These are phyloP conservation scores for Zygothrica quintamaculata DNA, from an alignment of 2,888 invertebrate genomes.

Conservation along the genomic window DNA sequence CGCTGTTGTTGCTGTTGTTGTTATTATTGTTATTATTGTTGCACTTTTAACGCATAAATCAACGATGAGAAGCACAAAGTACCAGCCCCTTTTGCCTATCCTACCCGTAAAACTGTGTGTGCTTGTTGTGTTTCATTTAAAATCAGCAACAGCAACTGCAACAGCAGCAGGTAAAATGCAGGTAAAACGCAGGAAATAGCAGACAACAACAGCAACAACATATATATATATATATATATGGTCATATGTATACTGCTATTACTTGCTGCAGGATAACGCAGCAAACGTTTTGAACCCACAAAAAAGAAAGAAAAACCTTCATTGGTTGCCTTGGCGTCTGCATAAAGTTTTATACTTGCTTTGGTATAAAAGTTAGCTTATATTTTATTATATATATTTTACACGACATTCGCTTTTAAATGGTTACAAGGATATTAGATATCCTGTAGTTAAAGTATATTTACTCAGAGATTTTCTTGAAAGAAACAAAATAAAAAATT, in stretches of 20 bases:
- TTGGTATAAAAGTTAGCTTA: conserved; percentile 57
- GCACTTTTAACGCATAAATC: conserved; percentile 70
- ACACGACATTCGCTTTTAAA: conserved; percentile 58
- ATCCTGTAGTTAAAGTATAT: too few relatives aligned
- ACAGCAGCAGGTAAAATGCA: conserved; percentile 39
- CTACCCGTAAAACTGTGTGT: too few relatives aligned
- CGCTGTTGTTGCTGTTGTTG: too few relatives aligned
- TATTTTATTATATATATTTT: conserved; percentile 65
- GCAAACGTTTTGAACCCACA: conserved; percentile 26
- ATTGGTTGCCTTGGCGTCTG: conserved; percentile 12
- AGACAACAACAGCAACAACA: too few relatives aligned
- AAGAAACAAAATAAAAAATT: too few relatives aligned
- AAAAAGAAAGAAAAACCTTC: too few relatives aligned
- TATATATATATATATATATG: too few relatives aligned
- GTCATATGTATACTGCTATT: conserved; percentile 24
- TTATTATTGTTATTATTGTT: conserved; percentile 32
- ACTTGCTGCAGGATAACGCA: conserved; percentile 36
- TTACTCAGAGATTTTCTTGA: too few relatives aligned
- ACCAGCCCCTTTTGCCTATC: conserved; percentile 25
- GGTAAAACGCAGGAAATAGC: conserved; percentile 14
- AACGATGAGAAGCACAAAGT: conserved; percentile 64
- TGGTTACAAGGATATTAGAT: conserved; percentile 22
- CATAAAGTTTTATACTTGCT: conserved; percentile 51
- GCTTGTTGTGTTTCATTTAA: conserved; percentile 42
- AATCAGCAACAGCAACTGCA: too few relatives aligned